Conservation (phyloP, 2,113 vertebrate species). For the Telmatochromis sp. region DNA sequence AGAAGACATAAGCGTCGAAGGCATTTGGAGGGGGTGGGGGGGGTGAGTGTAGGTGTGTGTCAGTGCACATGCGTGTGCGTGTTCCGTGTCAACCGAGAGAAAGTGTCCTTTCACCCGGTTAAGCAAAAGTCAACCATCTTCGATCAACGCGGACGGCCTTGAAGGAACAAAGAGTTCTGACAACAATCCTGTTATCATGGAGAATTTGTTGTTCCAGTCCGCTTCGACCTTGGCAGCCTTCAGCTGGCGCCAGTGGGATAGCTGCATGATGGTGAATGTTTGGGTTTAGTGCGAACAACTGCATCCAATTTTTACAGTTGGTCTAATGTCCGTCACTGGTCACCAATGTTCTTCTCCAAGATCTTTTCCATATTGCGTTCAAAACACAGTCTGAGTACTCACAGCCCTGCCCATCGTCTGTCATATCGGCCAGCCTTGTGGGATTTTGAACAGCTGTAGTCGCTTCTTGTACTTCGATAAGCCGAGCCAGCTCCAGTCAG, state of each 20-base stretch:
- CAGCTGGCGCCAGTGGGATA: not conserved
- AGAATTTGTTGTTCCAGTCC: not conserved
- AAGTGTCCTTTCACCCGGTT: accelerated
- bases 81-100: not conserved
- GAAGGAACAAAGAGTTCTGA: not conserved
- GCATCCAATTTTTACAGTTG: accelerated
- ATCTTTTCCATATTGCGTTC: not conserved
- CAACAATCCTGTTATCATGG: not conserved
- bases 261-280: not conserved
- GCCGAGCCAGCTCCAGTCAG: accelerated
- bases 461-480: accelerated
- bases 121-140: not conserved
- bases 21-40: not conserved
- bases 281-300: accelerated
- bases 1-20: not conserved
- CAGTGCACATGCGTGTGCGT: not conserved
- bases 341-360: not conserved
- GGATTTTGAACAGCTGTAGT: accelerated
- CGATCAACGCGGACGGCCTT: accelerated
- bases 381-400: accelerated
- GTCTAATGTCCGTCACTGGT: accelerated
- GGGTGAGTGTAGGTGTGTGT: not conserved
- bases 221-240: not conserved
- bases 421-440: not conserved
- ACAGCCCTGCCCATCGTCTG: accelerated